phyloP scores from a whole-genome alignment of 2,797 vertebrate genomes.

The Gobio occitaniae region DNA sequence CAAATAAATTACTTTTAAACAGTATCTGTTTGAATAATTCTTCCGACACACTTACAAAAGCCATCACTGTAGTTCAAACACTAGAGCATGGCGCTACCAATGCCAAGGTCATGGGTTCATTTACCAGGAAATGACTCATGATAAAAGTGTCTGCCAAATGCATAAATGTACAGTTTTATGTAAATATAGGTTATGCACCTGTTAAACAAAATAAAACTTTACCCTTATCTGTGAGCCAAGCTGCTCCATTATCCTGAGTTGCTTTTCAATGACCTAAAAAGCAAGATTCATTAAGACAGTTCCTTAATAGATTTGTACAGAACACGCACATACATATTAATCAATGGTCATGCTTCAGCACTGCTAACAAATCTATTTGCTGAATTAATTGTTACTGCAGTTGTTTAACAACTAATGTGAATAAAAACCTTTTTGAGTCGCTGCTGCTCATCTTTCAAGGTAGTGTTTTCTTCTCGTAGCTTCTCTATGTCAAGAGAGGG shows the following conservation, averaged over 20 bases:
- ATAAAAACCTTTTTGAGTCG: slow-evolving; percentile 89
- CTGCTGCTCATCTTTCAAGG: slow-evolving; percentile 88
- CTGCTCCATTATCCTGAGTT: slow-evolving; percentile 92
- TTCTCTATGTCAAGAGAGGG: slow-evolving; percentile 80
- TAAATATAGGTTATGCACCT: not conserved
- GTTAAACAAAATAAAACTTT: slow-evolving; percentile 27
- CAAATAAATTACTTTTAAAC: not conserved
- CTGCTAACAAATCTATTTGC: not conserved
- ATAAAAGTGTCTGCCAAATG: not conserved
- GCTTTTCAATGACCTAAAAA: slow-evolving; percentile 86
- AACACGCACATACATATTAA: not conserved
- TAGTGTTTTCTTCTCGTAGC: slow-evolving; percentile 79
- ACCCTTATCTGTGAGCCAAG: slow-evolving; percentile 88
- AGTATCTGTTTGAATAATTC: too few species aligned
- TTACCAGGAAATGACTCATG: not conserved
- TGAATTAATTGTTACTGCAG: not conserved
- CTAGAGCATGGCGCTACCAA: not conserved
- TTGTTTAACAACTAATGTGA: not conserved
- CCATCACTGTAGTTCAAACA: not conserved
- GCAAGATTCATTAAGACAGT: not conserved
- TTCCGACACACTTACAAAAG: too few species aligned
- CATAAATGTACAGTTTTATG: not conserved
- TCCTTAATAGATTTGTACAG: not conserved
- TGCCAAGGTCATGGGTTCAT: not conserved
- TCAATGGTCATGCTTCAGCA: not conserved